Evolutionary conservation across 2,797 vertebrate genomes (phyloP).

Genomic region (Aplochiton taeniatus): DNA sequence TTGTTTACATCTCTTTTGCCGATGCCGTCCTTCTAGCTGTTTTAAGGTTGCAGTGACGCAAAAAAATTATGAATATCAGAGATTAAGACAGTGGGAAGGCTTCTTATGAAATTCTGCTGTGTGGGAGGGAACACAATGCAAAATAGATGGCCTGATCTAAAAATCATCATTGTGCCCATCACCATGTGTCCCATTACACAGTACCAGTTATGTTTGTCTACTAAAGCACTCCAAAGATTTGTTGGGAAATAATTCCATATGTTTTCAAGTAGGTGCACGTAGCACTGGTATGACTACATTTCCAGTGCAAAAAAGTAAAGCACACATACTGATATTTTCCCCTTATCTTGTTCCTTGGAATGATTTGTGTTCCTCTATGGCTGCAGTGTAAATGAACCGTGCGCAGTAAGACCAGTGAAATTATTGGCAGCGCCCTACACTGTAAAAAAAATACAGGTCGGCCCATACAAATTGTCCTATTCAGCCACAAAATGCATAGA

Average conservation of each 20-base stretch:
- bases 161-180: conserved; percentile 17
- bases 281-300: neutral
- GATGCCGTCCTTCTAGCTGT: conserved; percentile 23
- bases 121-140: conserved; percentile 23
- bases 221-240: conserved; percentile 21
- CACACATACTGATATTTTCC: conserved; percentile 12
- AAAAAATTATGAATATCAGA: conserved; percentile 16
- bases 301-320: neutral
- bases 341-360: conserved; percentile 18
- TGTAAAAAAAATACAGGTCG: conserved; percentile 49
- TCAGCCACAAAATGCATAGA: conserved; percentile 36
- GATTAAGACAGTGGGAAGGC: conserved; percentile 7
- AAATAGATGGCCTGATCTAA: conserved; percentile 23
- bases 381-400: neutral
- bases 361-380: conserved; percentile 6
- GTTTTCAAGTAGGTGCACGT: neutral
- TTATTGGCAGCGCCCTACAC: conserved; percentile 23
- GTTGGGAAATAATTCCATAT: conserved; percentile 21
- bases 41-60: conserved; percentile 11
- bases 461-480: conserved; percentile 21
- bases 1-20: conserved; percentile 40
- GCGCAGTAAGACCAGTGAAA: conserved; percentile 22
- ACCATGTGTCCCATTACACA: conserved; percentile 22
- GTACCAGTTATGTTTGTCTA: conserved; percentile 35
- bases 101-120: conserved; percentile 19